These are phyloP conservation scores for Knipowitschia caucasica DNA, from an alignment of 2,797 vertebrate species.

Conservation along the genomic window DNA sequence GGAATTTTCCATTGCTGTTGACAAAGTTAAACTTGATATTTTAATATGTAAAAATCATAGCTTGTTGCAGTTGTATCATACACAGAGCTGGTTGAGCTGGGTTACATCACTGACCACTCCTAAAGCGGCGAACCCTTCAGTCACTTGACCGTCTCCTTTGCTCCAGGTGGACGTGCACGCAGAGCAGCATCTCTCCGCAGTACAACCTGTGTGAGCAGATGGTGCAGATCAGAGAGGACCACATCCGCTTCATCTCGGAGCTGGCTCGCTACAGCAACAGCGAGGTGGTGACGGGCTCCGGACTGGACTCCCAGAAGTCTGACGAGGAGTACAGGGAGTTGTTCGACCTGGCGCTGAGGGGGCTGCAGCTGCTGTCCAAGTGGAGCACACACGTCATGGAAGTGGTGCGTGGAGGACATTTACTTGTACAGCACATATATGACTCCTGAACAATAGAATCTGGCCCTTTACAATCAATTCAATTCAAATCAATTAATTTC, in stretches of 20 bases:
- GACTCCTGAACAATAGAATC: too few relatives aligned
- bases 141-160: slow-evolving; percentile 11
- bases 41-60: too few relatives aligned
- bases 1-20: too few relatives aligned
- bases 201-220: slow-evolving; percentile 99
- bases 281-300: slow-evolving; percentile 95
- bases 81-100: neutral
- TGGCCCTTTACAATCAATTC: too few relatives aligned
- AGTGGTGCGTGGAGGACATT: slow-evolving; percentile 87
- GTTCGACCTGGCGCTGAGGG: slow-evolving; percentile 92
- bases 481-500: too few relatives aligned
- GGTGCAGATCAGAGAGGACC: slow-evolving; percentile 98
- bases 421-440: too few relatives aligned
- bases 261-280: slow-evolving; percentile 97
- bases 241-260: slow-evolving; percentile 98
- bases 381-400: slow-evolving; percentile 99
- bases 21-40: too few relatives aligned
- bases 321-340: slow-evolving; percentile 97
- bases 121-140: neutral
- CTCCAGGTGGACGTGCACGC: slow-evolving; percentile 95
- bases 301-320: slow-evolving; percentile 97
- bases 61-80: too few relatives aligned
- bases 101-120: neutral
- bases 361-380: slow-evolving; percentile 95
- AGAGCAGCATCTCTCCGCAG: slow-evolving; percentile 97